Evolutionary conservation across 2,888 invertebrate genomes (phyloP).

Genomic region (Tachina lurida): DNA sequence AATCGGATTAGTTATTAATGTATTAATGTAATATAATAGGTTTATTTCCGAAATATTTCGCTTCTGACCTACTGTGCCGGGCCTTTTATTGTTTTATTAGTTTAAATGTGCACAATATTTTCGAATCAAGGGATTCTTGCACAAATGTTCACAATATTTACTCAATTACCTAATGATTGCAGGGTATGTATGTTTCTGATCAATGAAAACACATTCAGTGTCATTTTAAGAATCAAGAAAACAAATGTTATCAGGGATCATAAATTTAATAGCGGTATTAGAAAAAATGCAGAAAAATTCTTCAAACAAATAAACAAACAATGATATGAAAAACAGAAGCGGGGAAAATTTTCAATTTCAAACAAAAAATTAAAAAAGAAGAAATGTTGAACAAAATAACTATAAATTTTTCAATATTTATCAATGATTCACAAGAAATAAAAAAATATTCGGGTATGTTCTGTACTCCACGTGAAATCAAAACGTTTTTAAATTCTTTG

Average conservation of each 20-base stretch:
- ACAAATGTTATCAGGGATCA: conserved; percentile 64
- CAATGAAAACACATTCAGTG: conserved; percentile 27
- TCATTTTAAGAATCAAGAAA: conserved; percentile 20
- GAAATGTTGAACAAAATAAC: not conserved
- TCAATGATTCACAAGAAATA: not conserved
- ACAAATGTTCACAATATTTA: conserved; percentile 13
- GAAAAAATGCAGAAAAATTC: conserved; percentile 33
- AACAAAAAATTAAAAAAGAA: not conserved
- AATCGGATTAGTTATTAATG: too few species aligned
- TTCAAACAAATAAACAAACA: conserved; percentile 54
- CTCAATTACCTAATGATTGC: conserved; percentile 13
- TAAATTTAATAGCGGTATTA: conserved; percentile 58
- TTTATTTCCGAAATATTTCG: too few species aligned
- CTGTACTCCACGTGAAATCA: too few species aligned
- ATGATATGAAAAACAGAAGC: conserved; percentile 24
- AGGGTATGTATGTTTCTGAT: conserved; percentile 23
- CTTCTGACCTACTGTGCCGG: not conserved
- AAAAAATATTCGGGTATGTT: too few species aligned
- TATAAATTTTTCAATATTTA: too few species aligned
- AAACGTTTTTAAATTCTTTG: too few species aligned
- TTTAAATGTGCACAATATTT: not conserved
- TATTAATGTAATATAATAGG: too few species aligned
- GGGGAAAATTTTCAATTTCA: not conserved
- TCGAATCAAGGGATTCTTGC: not conserved
- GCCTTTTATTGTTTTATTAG: not conserved